These are phyloP conservation scores for Ploceus nigricollis DNA, from an alignment of 2,113 vertebrate species.

Conservation along the genomic window DNA sequence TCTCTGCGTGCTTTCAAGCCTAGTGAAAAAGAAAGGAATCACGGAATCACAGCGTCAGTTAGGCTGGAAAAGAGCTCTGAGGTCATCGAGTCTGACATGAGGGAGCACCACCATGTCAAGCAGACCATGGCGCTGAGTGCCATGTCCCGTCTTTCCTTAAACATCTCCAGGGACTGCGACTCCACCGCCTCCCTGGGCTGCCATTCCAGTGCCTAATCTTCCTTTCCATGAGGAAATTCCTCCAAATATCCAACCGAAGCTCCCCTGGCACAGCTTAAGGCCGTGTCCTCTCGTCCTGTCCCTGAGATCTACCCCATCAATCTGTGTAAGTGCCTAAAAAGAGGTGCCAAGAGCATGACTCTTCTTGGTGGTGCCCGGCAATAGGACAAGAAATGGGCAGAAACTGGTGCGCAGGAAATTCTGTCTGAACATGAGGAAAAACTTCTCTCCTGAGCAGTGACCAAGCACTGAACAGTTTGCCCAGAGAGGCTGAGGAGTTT, in stretches of 20 bases:
- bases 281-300: accelerated
- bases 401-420: neutral
- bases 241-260: neutral
- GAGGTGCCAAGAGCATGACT: neutral
- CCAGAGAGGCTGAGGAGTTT: neutral
- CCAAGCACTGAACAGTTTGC: accelerated
- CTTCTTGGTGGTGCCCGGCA: neutral
- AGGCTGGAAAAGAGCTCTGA: neutral
- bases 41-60: neutral
- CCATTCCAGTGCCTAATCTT: neutral
- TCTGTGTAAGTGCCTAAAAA: too few species aligned
- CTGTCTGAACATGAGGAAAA: neutral
- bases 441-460: neutral
- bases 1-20: accelerated
- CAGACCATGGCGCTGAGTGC: accelerated
- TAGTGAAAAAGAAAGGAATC: neutral
- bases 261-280: neutral
- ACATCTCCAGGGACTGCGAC: neutral
- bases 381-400: accelerated
- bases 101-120: accelerated
- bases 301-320: too few species aligned
- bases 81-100: neutral
- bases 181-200: neutral
- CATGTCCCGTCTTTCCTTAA: neutral
- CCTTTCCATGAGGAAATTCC: neutral